Evolutionary conservation across 1,140 invertebrate genomes (phyloP), one percentile per base, ranked within the genome.

Genomic region (Psix sp.): DNA sequence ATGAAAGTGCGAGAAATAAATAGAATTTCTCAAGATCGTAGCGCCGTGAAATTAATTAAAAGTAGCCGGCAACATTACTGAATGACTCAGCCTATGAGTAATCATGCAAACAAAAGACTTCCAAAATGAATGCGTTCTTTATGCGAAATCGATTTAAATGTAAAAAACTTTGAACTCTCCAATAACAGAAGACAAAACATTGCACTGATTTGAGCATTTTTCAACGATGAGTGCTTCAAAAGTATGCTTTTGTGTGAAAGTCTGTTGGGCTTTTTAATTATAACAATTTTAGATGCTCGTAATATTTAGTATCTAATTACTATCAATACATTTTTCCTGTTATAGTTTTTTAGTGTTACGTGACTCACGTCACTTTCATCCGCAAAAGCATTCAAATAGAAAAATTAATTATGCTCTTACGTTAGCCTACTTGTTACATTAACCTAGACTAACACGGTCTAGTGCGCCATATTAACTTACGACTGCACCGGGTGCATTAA

Each of bases 361-460:
- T 67, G 63, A 67, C 52, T 57, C 63, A 43, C 39, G 38, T 67
- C 52, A 67, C 63, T 67, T 67, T 67, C 45, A 38, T 67, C 51
- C 16, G 45, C 13, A 38, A 39, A 38, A 39, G 39, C 21, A 63
- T 52, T 56, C 26, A 35, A 56, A 56, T 56, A 15, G 51, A 42
- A 57, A 51, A 48, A 29, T 65, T 24, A 42, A 49, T 36, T 57
- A 49, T 21, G 35, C 52, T 33, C 57, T 38, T 26, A 31, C 18
- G 45, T 57, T 67, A 57, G 20, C 52, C 52, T 57, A 57, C 63
- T 46, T 67, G 63, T 67, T 57, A 67, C 52, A 59, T 51, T 68
- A 68, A 59, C 52, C 52, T 52, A 59, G 63, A 43, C 52, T 43
- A 57, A 39, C 46, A 38, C 46, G 52, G 46, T 59, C 46, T 43